These are phyloP conservation scores for Orthosia gothica DNA, from an alignment of 2,888 invertebrate species.

Conservation along the genomic window DNA sequence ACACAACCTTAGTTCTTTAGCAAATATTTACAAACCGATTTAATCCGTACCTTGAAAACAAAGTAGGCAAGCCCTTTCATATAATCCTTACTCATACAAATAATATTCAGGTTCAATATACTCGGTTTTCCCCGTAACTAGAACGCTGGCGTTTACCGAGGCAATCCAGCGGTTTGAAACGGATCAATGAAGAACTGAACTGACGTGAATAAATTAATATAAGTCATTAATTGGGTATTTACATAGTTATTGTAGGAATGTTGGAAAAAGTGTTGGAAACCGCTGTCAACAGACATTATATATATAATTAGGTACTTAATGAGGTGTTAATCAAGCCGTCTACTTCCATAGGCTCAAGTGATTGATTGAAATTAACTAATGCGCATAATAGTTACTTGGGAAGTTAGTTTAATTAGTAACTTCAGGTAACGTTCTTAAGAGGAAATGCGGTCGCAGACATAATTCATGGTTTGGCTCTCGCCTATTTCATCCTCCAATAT, in stretches of 20 bases:
- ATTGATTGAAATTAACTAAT: slow-evolving; percentile 19
- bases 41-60: slow-evolving; percentile 11
- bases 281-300: not conserved
- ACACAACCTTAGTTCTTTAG: not conserved
- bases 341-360: not conserved
- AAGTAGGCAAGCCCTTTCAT: slow-evolving; percentile 16
- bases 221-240: slow-evolving; percentile 7
- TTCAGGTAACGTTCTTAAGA: too few species aligned
- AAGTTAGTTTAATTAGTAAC: too few species aligned
- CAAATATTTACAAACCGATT: not conserved
- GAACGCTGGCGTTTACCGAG: slow-evolving; percentile 26
- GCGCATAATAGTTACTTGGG: not conserved
- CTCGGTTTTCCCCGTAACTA: slow-evolving; percentile 41
- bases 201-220: slow-evolving; percentile 42
- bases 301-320: slow-evolving; percentile 5
- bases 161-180: slow-evolving; percentile 37
- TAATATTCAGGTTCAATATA: slow-evolving; percentile 9
- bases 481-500: too few species aligned
- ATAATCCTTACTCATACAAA: slow-evolving; percentile 41
- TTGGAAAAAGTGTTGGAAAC: slow-evolving; percentile 6
- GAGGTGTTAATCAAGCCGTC: not conserved
- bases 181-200: slow-evolving; percentile 37
- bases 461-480: too few species aligned
- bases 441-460: too few species aligned
- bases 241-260: slow-evolving; percentile 24